phyloP scores from a whole-genome alignment of 2,888 invertebrate genomes.

The Hesperia comma region DNA sequence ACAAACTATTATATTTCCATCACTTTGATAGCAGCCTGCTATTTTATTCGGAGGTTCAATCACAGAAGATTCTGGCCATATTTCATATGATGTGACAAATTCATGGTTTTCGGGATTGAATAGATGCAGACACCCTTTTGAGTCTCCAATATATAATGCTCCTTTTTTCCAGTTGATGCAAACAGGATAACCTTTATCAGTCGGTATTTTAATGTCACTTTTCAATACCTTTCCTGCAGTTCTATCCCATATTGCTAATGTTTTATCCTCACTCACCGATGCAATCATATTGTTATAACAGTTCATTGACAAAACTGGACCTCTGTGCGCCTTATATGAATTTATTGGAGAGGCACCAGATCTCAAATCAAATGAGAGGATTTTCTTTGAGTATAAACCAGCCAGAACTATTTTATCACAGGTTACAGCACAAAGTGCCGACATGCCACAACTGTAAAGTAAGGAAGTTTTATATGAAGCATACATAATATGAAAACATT shows the following conservation, averaged over 20 bases:
- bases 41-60: conserved; percentile 69
- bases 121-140: conserved; percentile 71
- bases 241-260: conserved; percentile 83
- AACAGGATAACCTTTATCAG: conserved; percentile 69
- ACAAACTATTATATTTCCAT: conserved; percentile 71
- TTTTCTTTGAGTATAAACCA: conserved; percentile 82
- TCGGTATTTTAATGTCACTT: conserved; percentile 67
- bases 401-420: conserved; percentile 76
- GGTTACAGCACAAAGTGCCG: conserved; percentile 80
- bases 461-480: background rate
- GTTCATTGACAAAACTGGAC: conserved; percentile 76
- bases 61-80: conserved; percentile 69
- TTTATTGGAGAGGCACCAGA: conserved; percentile 65
- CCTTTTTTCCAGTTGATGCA: conserved; percentile 71
- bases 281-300: conserved; percentile 75
- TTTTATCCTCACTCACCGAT: conserved; percentile 84
- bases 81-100: conserved; percentile 61
- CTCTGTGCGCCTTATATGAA: conserved; percentile 78
- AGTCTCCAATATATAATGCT: conserved; percentile 75
- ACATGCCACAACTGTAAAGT: conserved; percentile 75
- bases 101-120: conserved; percentile 65
- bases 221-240: conserved; percentile 74
- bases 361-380: conserved; percentile 81
- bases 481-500: too few species aligned
- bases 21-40: conserved; percentile 69